Percentiles rank a stretch among this genome's conserved stretches.
Conservation (phyloP, 2,888 invertebrate species). For the Apodemia zela region DNA sequence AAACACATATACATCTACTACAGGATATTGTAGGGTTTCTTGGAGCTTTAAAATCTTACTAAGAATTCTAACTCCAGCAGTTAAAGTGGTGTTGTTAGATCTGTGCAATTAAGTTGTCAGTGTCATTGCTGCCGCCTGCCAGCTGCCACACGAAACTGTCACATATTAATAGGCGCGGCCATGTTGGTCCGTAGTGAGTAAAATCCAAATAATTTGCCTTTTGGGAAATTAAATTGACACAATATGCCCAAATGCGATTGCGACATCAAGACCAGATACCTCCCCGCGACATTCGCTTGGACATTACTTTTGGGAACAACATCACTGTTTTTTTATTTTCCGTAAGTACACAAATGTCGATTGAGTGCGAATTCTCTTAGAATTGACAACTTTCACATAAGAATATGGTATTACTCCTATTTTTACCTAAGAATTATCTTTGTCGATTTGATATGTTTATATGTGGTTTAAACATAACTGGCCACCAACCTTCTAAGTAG, state of each 20-base stretch:
- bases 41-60: too few species aligned
- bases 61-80: too few species aligned
- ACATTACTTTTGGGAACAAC: conserved; percentile 95
- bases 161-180: conserved; percentile 82
- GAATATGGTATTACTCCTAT: conserved; percentile 65
- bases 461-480: conserved; percentile 20
- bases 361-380: conserved; percentile 62
- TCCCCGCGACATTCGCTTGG: conserved; percentile 99
- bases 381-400: conserved; percentile 75
- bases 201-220: conserved; percentile 70
- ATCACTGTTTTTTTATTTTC: conserved; percentile 96
- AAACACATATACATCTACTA: too few species aligned
- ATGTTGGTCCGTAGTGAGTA: conserved; percentile 81
- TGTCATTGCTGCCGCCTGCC: conserved; percentile 28
- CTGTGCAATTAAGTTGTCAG: conserved; percentile 27
- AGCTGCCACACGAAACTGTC: conserved; percentile 55
- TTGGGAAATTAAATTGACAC: conserved; percentile 73
- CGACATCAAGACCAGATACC: conserved; percentile 96
- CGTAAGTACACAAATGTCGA: conserved; percentile 88
- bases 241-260: conserved; percentile 98
- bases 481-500: not conserved
- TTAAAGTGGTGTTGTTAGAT: not conserved
- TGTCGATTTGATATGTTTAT: conserved; percentile 42
- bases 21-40: too few species aligned
- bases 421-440: conserved; percentile 58